Evolutionary conservation across 2,797 vertebrate genomes (phyloP).

Genomic region (Tenualosa thibaudeaui): DNA sequence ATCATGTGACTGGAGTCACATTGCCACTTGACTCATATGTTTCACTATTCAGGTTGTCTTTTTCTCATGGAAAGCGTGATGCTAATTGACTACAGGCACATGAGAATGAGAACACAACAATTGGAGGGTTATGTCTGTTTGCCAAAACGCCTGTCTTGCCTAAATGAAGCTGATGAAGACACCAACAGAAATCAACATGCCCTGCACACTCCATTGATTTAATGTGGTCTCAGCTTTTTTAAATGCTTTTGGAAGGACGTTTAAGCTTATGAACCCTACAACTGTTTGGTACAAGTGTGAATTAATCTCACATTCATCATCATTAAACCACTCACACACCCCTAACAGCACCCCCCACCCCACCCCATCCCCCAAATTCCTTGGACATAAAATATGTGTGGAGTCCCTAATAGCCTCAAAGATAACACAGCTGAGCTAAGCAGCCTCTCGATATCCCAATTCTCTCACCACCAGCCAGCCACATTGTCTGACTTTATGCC

Average conservation of each 20-base stretch:
- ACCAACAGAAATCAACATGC: conserved; percentile 89
- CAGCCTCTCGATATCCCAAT: background rate
- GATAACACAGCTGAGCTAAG: background rate
- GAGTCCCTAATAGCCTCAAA: background rate
- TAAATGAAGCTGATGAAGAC: conserved; percentile 98
- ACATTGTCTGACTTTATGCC: background rate
- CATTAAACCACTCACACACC: conserved; percentile 92
- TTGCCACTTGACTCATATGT: background rate
- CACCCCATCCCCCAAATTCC: background rate
- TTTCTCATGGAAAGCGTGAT: background rate
- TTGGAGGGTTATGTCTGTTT: conserved; percentile 62
- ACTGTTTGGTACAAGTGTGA: conserved; percentile 98
- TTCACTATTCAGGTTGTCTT: background rate
- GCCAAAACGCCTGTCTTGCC: conserved; percentile 63
- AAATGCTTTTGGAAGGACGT: conserved; percentile 97
- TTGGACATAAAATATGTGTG: background rate
- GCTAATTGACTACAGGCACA: background rate
- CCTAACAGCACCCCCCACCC: conserved; percentile 65
- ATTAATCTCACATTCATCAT: conserved; percentile 99
- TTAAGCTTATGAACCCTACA: conserved; percentile 99
- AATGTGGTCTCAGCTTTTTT: conserved; percentile 95
- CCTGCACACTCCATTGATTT: conserved; percentile 97
- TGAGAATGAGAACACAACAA: background rate
- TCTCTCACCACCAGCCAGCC: background rate
- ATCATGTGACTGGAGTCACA: background rate